Conservation (phyloP, 2,113 vertebrate species). For the Saguinus midas region DNA sequence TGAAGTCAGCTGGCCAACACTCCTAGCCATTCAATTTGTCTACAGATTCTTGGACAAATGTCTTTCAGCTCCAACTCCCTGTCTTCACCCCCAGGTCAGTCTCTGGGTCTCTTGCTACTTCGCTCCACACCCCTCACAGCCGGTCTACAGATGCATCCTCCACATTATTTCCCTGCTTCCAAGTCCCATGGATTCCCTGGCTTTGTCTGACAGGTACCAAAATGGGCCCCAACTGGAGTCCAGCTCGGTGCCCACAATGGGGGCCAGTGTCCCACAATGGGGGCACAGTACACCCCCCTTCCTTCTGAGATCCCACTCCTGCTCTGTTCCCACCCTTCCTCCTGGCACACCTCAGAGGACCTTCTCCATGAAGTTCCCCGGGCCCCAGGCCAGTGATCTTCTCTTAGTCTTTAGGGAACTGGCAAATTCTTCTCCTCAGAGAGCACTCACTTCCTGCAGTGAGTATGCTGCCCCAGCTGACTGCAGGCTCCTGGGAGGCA, state of each 20-base stretch:
- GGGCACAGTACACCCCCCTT: too few species aligned
- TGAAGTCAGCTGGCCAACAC: not conserved
- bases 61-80: not conserved
- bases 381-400: not conserved
- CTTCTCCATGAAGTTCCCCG: not conserved
- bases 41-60: not conserved
- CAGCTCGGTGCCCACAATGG: not conserved
- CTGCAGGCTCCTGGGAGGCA: not conserved
- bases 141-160: not conserved
- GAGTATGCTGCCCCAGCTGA: too few species aligned
- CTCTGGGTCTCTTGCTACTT: not conserved
- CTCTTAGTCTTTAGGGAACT: not conserved
- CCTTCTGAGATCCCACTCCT: not conserved
- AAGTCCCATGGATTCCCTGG: not conserved
- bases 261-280: too few species aligned
- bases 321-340: not conserved
- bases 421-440: not conserved
- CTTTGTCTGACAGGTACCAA: not conserved
- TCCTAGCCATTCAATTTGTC: not conserved
- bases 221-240: not conserved
- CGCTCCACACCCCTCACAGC: not conserved
- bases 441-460: rapidly evolving
- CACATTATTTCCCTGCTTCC: not conserved
- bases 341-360: not conserved
- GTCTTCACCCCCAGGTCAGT: rapidly evolving